These are phyloP conservation scores for Corynorhinus townsendii DNA, from an alignment of 2,113 vertebrate species.

Conservation along the genomic window DNA sequence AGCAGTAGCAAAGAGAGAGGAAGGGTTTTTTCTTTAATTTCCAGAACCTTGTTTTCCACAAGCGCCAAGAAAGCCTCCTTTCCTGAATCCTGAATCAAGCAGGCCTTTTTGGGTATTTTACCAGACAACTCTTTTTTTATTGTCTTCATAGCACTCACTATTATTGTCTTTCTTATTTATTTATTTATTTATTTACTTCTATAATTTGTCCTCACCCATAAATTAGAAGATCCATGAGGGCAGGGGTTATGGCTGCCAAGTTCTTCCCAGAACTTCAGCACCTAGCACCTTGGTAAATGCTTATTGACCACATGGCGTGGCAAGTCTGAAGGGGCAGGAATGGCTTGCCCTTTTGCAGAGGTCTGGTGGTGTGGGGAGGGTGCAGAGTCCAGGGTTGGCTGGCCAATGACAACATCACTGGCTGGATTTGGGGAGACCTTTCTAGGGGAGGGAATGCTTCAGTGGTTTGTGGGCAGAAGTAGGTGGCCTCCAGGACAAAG, in stretches of 20 bases:
- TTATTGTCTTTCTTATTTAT: not conserved
- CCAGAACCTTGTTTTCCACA: slow-evolving; percentile 6
- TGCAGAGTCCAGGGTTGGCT: not conserved
- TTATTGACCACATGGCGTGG: not conserved
- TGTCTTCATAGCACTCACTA: not conserved
- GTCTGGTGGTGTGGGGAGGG: not conserved
- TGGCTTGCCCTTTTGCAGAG: not conserved
- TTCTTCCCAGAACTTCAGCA: not conserved
- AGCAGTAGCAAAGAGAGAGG: not conserved
- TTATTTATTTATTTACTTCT: not conserved
- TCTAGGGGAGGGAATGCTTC: not conserved
- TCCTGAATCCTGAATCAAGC: not conserved
- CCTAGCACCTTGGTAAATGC: not conserved
- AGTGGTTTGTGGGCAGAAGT: not conserved
- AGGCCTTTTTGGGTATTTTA: not conserved
- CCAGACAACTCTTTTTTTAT: not conserved
- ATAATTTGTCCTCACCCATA: not conserved
- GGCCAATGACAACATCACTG: not conserved
- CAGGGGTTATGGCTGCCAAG: not conserved
- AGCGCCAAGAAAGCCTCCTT: not conserved
- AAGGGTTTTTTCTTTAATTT: slow-evolving; percentile 10
- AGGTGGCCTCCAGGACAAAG: not conserved
- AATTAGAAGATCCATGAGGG: not conserved
- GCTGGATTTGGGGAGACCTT: not conserved
- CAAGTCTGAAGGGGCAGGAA: not conserved